Base-by-base conservation (phyloP, 2,113 vertebrate genomes). In the Galeopterus variegatus region DNA sequence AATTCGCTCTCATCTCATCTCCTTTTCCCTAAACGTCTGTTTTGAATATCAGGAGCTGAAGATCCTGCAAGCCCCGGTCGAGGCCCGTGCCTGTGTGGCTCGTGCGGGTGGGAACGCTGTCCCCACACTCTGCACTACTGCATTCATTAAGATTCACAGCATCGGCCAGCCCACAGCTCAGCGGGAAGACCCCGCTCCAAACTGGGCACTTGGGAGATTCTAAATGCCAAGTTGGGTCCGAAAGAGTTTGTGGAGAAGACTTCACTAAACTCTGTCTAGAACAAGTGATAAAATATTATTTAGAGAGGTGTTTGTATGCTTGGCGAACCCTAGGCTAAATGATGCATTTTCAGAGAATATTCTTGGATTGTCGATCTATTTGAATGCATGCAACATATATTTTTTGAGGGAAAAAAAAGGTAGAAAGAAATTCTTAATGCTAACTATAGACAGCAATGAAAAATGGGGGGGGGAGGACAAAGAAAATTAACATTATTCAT, bases 311-410 rank as follows among this genome's bases (percentile, higher is more conserved):
- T 72, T 79, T 82, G 67, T 75, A 36, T 75, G 64, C 12, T 72
- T 41, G 31, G 41, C 50, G 92, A 95, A 33, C 41, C 73, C 83
- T n/a, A 64, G 48, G 21, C 82, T 83, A 95, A 86, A 73, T 85
- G 93, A 23, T 89, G 64, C 88, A n/a, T 76, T 83, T 90, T 65
- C 76, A 95, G 33, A 84, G 18, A 62, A 73, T 89, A 85, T 62
- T 92, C 60, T 76, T 76, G 69, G 36, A 36, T 54, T 64, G 31
- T 86, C 19, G 1, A 45, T 67, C 48, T 54, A 1, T 67, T 48
- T 85, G 21, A 81, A 45, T 52, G 82, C 54, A 81, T 1, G 5
- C 72, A 67, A 28, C 10, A 0, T 79, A 62, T 45, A 8, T 84
- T 56, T 62, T 70, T 95, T 77, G 14, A 36, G 14, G 33, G 45